Conservation (phyloP, 2,888 invertebrate species). For the Celastrina argiolus region DNA sequence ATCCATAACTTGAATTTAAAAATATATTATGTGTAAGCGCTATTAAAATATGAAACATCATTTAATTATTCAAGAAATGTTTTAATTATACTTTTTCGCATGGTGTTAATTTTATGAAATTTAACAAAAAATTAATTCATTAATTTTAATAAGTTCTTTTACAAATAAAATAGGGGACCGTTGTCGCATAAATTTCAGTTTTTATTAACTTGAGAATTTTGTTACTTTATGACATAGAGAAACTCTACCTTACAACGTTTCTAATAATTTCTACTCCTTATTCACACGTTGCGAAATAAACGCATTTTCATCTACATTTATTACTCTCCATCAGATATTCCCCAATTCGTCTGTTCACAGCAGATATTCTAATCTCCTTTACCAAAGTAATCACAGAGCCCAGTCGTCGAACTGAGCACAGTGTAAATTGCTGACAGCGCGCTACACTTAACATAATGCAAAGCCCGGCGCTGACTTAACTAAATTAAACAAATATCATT, state of each 20-base stretch:
- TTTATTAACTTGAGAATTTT: not conserved
- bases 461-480: not conserved
- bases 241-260: no score
- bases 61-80: not conserved
- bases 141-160: not conserved
- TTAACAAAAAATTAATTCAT: not conserved
- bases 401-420: not conserved
- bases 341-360: not conserved
- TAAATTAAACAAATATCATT: conserved; percentile 17
- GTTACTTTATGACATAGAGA: not conserved
- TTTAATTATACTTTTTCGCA: not conserved
- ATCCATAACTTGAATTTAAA: no score
- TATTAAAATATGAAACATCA: not conserved
- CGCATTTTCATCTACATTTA: not conserved
- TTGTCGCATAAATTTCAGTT: not conserved
- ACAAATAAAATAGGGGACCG: not conserved
- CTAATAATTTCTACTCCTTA: no score
- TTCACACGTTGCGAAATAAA: not conserved
- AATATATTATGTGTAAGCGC: no score
- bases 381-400: not conserved
- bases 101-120: conserved; percentile 8
- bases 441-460: not conserved
- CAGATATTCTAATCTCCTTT: not conserved
- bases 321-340: not conserved
- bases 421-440: conserved; percentile 1